These are phyloP conservation scores for Siniperca knerii DNA, from an alignment of 2,113 vertebrate genomes.

Conservation along the genomic window DNA sequence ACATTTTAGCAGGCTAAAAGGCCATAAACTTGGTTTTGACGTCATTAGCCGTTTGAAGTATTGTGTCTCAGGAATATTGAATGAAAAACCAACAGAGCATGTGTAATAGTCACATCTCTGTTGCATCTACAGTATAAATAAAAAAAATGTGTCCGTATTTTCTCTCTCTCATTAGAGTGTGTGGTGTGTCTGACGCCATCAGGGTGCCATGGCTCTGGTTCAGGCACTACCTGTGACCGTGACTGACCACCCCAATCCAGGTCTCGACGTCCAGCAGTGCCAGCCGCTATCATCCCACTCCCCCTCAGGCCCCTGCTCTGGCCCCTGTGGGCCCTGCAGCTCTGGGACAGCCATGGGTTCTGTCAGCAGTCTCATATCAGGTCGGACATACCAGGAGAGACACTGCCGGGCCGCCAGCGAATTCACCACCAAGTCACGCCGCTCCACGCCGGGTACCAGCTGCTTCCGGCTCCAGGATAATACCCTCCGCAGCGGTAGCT, in stretches of 20 bases:
- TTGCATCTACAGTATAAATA: slow-evolving; percentile 5
- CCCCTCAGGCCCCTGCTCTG: slow-evolving; percentile 60
- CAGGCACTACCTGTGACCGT: slow-evolving; percentile 90
- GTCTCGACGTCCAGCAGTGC: slow-evolving; percentile 81
- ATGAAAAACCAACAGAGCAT: slow-evolving; percentile 4
- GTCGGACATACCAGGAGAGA: slow-evolving; percentile 89
- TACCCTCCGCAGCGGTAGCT: slow-evolving; percentile 84
- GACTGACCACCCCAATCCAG: slow-evolving; percentile 88
- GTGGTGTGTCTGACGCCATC: slow-evolving; percentile 74
- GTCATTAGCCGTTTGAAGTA: neutral
- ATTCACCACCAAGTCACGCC: slow-evolving; percentile 78
- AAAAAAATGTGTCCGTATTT: neutral
- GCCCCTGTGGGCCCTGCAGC: slow-evolving; percentile 63
- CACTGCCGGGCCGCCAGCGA: slow-evolving; percentile 83
- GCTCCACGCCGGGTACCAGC: slow-evolving; percentile 83
- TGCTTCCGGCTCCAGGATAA: slow-evolving; percentile 86
- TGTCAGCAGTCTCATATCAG: slow-evolving; percentile 95
- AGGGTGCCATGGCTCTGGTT: slow-evolving; percentile 92
- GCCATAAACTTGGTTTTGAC: neutral
- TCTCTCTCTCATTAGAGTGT: slow-evolving; percentile 81
- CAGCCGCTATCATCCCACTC: slow-evolving; percentile 50
- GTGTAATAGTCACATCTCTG: slow-evolving; percentile 6
- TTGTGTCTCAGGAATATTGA: neutral
- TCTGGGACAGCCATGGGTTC: slow-evolving; percentile 90
- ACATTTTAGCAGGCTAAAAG: neutral